phyloP scores from a whole-genome alignment of 2,888 invertebrate genomes.

The Brachypalpus laphriformis region DNA sequence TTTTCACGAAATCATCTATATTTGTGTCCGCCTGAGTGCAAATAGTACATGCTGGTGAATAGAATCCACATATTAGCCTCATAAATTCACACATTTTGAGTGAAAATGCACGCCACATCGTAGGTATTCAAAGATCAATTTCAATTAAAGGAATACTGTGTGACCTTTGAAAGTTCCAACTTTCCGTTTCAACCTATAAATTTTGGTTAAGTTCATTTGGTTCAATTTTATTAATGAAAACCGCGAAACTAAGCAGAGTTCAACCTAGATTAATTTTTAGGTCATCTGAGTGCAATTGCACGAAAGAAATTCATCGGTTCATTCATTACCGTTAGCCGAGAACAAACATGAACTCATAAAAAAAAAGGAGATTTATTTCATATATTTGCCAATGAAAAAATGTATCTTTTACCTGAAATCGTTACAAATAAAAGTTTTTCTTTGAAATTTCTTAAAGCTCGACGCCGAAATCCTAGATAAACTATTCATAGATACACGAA shows the following conservation, averaged over 20 bases:
- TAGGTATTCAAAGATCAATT: too few relatives aligned
- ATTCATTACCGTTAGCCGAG: not conserved
- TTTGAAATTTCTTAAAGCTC: not conserved
- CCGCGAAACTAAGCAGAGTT: not conserved
- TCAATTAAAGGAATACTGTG: too few relatives aligned
- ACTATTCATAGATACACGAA: not conserved
- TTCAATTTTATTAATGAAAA: not conserved
- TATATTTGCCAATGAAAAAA: not conserved
- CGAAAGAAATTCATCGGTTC: not conserved
- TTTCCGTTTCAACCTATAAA: not conserved
- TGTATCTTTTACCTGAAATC: not conserved
- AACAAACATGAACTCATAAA: not conserved
- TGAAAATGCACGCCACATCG: too few relatives aligned
- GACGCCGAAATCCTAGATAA: not conserved
- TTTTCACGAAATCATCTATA: not conserved
- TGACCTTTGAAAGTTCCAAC: not conserved
- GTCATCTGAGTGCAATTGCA: conserved; percentile 9
- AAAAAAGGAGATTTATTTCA: not conserved
- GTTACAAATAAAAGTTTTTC: not conserved
- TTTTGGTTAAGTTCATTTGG: not conserved
- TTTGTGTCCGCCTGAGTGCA: too few relatives aligned
- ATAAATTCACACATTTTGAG: too few relatives aligned
- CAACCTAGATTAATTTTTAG: conserved; percentile 2
- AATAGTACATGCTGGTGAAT: too few relatives aligned
- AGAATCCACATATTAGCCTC: too few relatives aligned